Conservation (phyloP, 2,113 vertebrate genomes). For the Embiotoca jacksoni region DNA sequence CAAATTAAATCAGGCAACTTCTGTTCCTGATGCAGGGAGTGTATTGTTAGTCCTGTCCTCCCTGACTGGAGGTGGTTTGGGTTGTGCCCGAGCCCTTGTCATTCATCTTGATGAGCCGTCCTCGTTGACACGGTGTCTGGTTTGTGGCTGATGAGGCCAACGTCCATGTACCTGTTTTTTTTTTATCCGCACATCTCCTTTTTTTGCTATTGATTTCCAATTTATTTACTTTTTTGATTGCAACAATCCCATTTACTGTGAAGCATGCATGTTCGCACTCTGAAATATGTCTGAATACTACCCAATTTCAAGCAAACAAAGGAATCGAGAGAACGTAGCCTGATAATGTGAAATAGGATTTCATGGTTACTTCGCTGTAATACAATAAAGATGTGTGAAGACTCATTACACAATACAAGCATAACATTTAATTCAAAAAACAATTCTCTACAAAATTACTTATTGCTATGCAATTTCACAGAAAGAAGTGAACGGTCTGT, state of each 20-base stretch:
- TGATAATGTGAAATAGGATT: constrained; percentile 41
- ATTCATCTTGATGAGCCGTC: constrained; percentile 40
- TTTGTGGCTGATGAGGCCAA: background rate
- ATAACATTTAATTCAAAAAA: constrained; percentile 27
- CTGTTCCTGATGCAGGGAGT: background rate
- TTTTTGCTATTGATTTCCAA: constrained; percentile 2
- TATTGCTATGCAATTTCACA: background rate
- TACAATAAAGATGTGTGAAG: constrained; percentile 20
- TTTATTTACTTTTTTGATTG: constrained; percentile 9
- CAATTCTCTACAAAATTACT: constrained; percentile 7
- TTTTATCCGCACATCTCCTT: constrained; percentile 17
- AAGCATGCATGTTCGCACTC: background rate
- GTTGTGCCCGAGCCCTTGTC: constrained; percentile 18
- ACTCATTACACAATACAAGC: constrained; percentile 24
- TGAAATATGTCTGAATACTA: constrained; percentile 2
- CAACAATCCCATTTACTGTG: background rate
- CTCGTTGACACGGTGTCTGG: constrained; percentile 3
- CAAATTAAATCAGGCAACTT: background rate
- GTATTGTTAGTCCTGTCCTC: constrained; percentile 20
- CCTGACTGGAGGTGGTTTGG: constrained; percentile 5
- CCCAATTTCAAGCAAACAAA: constrained; percentile 16
- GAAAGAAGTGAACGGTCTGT: background rate
- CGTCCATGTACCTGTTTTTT: background rate
- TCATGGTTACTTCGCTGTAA: constrained; percentile 26
- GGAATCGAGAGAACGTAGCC: background rate